phyloP scores from a whole-genome alignment of 2,888 invertebrate genomes.

The Sussaba pulchella region DNA sequence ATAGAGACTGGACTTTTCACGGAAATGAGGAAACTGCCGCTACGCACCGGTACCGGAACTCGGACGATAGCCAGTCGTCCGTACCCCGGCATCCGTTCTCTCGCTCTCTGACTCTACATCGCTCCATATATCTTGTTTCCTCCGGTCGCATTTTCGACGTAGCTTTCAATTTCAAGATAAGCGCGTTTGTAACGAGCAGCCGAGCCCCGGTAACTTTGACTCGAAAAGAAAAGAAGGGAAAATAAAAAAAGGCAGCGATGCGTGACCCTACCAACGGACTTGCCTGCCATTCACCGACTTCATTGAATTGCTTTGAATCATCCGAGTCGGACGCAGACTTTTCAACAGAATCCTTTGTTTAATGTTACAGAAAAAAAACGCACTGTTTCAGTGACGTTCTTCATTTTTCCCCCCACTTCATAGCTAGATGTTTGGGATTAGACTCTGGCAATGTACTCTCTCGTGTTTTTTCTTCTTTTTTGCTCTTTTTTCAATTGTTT shows the following conservation, averaged over 20 bases:
- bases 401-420: background rate
- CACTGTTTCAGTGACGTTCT: background rate
- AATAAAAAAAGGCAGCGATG: conserved; percentile 17
- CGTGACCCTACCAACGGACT: background rate
- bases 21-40: conserved; percentile 61
- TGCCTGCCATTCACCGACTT: conserved; percentile 1
- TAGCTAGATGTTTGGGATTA: conserved; percentile 15
- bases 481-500: background rate
- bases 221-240: conserved; percentile 19
- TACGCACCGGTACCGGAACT: conserved; percentile 41
- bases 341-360: conserved; percentile 51
- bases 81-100: conserved; percentile 29
- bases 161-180: conserved; percentile 48
- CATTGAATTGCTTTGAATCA: conserved; percentile 42
- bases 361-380: conserved; percentile 47
- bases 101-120: background rate
- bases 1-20: conserved; percentile 26
- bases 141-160: conserved; percentile 42
- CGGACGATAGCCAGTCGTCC: conserved; percentile 31
- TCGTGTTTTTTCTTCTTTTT: conserved; percentile 1
- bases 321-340: conserved; percentile 22
- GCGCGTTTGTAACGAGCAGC: conserved; percentile 45
- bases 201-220: conserved; percentile 51
- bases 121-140: conserved; percentile 4
- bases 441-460: conserved; percentile 4